Evolutionary conservation across 2,888 invertebrate genomes (phyloP), one percentile per base, ranked within the genome.

Genomic region (Zonitis immaculata): DNA sequence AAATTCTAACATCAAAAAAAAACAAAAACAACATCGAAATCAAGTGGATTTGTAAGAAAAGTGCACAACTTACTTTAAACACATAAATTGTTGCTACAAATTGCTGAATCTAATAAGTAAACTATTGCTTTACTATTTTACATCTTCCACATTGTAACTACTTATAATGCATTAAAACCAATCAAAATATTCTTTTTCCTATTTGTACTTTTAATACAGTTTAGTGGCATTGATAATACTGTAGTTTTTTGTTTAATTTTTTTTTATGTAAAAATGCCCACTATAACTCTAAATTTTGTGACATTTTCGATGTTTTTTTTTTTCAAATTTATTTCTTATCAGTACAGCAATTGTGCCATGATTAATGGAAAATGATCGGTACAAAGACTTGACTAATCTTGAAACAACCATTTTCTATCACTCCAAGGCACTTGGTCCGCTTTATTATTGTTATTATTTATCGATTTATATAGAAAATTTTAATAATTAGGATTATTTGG

Each of bases 191-290:
- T 32, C 5, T 11, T 6, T 35, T 35, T 35, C 9, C 14, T 16
- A 28, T 49, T 49, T 43, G 44, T 44, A 44, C 44, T 44, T 7
- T 35, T 27, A 16, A 44, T n/a, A 44, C 14, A n/a, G n/a, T n/a
- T 25, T 44, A 26, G 44, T 44, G 44, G 44, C 44, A 28, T 27
- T 6, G 1, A 16, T 44, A 44, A 44, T 44, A 44, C 44, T 44
- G n/a, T n/a, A n/a, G n/a, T n/a, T n/a, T n/a, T n/a, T n/a, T n/a
- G n/a, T n/a, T n/a, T n/a, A n/a, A n/a, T n/a, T n/a, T n/a, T n/a
- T n/a, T n/a, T n/a, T n/a, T n/a, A n/a, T n/a, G n/a, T n/a, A n/a
- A n/a, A n/a, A n/a, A n/a, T n/a, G n/a, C n/a, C n/a, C n/a, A n/a
- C n/a, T n/a, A n/a, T n/a, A n/a, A n/a, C n/a, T n/a, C 11, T 43